phyloP scores from a whole-genome alignment of 2,113 vertebrate species.

The Percina caprodes region DNA sequence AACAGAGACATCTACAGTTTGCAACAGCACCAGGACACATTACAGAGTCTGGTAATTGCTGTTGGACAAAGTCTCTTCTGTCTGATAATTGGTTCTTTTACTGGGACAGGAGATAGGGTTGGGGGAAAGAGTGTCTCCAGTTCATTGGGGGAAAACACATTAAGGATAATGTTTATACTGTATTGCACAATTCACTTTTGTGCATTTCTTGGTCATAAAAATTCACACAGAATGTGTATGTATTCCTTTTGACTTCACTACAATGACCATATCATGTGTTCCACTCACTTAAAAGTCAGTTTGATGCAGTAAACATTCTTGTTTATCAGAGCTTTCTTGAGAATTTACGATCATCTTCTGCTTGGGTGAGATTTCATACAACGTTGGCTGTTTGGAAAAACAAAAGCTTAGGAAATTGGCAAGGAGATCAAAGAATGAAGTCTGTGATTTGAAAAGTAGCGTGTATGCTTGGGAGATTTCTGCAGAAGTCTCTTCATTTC shows the following conservation, averaged over 20 bases:
- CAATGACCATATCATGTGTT: background rate
- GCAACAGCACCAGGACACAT: constrained; percentile 22
- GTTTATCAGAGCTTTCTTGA: constrained; percentile 45
- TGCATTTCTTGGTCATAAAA: background rate
- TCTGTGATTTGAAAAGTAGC: constrained; percentile 63
- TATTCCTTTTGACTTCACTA: background rate
- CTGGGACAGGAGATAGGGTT: constrained; percentile 31
- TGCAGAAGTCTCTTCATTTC: constrained; percentile 66
- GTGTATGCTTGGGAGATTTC: constrained; percentile 68
- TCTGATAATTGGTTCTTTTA: constrained; percentile 46
- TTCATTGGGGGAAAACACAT: background rate
- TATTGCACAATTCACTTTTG: background rate
- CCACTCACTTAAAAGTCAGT: constrained; percentile 10
- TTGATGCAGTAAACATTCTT: constrained; percentile 36
- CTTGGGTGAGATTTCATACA: constrained; percentile 52
- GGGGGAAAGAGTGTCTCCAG: background rate
- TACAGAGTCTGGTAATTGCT: constrained; percentile 29
- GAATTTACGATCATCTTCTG: constrained; percentile 60
- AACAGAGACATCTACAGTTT: constrained; percentile 32
- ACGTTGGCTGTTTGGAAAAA: constrained; percentile 63
- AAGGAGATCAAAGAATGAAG: constrained; percentile 70
- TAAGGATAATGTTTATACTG: background rate
- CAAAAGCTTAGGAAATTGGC: constrained; percentile 74
- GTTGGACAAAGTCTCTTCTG: constrained; percentile 31
- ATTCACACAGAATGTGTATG: too few relatives aligned